Evolutionary conservation across 2,797 vertebrate species (phyloP).

Genomic region (Characodon lateralis): DNA sequence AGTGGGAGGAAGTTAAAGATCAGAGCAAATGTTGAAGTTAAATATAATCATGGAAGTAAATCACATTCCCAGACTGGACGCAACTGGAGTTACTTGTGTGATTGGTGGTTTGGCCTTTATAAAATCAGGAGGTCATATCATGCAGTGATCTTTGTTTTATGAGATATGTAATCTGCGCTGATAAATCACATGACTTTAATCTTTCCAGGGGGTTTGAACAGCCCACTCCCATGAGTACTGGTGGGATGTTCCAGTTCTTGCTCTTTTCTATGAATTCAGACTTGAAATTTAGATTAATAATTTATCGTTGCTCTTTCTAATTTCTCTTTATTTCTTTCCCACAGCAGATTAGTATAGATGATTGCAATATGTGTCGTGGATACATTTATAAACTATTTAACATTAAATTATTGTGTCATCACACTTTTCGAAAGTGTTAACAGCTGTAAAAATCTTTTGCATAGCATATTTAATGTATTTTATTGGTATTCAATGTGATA

Average conservation of each 20-base stretch:
- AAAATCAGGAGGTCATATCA: constrained; percentile 50
- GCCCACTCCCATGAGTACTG: constrained; percentile 33
- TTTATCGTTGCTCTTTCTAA: background rate
- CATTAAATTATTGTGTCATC: background rate
- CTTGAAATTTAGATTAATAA: constrained; percentile 23
- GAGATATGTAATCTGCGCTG: constrained; percentile 55
- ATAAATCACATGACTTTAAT: constrained; percentile 56
- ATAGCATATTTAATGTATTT: no score
- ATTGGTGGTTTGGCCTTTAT: constrained; percentile 52
- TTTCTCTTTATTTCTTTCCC: constrained; percentile 14
- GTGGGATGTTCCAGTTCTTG: constrained; percentile 27
- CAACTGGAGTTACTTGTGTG: constrained; percentile 40
- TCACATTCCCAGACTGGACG: constrained; percentile 42
- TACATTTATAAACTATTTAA: background rate
- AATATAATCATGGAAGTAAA: constrained; percentile 54
- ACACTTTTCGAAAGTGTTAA: no score
- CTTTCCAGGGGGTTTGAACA: constrained; percentile 41
- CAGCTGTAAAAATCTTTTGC: no score
- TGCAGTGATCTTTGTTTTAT: constrained; percentile 52
- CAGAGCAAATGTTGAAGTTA: constrained; percentile 58
- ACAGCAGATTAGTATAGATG: background rate
- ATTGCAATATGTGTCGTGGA: constrained; percentile 1
- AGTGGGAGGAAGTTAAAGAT: constrained; percentile 63
- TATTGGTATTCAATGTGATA: no score
- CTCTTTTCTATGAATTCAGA: constrained; percentile 39